Conservation (phyloP, 1,140 invertebrate species). For the Nasonia vitripennis region DNA sequence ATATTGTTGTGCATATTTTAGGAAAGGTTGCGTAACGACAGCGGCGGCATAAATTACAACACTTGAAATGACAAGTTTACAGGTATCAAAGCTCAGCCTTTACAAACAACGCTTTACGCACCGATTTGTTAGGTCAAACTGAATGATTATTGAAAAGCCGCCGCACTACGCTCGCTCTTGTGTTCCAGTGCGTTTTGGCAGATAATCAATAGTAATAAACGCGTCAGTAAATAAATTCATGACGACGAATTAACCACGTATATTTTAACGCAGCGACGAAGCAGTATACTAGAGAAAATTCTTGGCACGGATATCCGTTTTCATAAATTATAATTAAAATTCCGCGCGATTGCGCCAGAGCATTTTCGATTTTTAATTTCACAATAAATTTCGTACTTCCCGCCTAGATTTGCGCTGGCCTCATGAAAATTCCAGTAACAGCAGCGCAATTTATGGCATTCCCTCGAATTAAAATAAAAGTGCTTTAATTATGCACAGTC, state of each 20-base stretch:
- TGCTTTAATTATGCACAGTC: too few species aligned
- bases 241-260: background rate
- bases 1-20: too few species aligned
- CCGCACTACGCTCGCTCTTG: background rate
- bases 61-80: too few species aligned
- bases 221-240: constrained; percentile 17
- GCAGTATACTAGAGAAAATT: background rate
- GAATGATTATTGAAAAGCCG: background rate
- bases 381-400: background rate
- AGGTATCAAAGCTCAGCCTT: background rate
- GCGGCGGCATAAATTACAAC: too few species aligned
- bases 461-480: too few species aligned
- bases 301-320: background rate
- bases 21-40: too few species aligned
- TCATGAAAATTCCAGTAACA: background rate
- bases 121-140: background rate
- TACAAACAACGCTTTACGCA: background rate
- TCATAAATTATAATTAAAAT: constrained; percentile 22
- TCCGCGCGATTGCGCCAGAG: background rate
- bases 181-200: background rate
- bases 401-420: background rate
- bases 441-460: background rate
- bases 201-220: constrained; percentile 23
- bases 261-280: background rate
- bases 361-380: background rate